Percentiles rank a stretch among this genome's conserved stretches.
Evolutionary conservation across 92 coral and sea anemone genomes (phyloP).

Genomic region (Pocillopora grandis): DNA sequence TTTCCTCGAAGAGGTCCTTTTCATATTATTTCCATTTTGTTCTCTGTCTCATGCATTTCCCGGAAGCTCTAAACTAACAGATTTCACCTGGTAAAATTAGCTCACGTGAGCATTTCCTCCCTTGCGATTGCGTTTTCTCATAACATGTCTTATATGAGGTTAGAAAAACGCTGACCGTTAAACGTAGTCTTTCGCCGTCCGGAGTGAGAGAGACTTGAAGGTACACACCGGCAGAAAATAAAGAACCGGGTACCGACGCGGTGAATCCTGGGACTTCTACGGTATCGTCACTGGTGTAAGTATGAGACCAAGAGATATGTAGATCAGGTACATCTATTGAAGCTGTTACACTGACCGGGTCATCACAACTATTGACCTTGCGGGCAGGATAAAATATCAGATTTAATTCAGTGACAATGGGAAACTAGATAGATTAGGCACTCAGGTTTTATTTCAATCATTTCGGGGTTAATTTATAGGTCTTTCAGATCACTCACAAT

Average conservation of each 20-base stretch:
- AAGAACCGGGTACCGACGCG: background rate
- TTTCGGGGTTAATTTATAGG: background rate
- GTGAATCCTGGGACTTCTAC: slow-evolving; percentile 62
- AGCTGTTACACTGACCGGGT: slow-evolving; percentile 64
- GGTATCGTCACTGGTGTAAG: slow-evolving; percentile 51
- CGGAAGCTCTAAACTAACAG: too few species aligned
- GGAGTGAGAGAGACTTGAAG: slow-evolving; percentile 36
- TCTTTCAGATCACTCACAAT: background rate
- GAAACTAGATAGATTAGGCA: background rate
- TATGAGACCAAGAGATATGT: slow-evolving; percentile 60
- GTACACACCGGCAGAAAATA: slow-evolving; percentile 48
- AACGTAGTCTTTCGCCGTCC: slow-evolving; percentile 13
- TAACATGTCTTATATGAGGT: background rate
- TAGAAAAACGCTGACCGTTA: slow-evolving; percentile 30
- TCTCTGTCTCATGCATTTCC: too few species aligned
- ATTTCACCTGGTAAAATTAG: too few species aligned
- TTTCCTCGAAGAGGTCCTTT: too few species aligned
- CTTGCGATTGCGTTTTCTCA: background rate
- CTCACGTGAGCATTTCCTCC: too few species aligned
- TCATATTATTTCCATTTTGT: too few species aligned
- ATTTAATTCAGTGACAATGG: background rate
- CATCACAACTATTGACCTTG: slow-evolving; percentile 57
- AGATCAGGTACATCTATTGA: slow-evolving; percentile 62
- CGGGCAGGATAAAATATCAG: background rate
- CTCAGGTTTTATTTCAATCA: background rate